A percentile compares a stretch with the other conserved stretches of the same genome.
These are phyloP conservation scores for Synergus laeviventris DNA, from an alignment of 2,888 invertebrate species.

Conservation along the genomic window DNA sequence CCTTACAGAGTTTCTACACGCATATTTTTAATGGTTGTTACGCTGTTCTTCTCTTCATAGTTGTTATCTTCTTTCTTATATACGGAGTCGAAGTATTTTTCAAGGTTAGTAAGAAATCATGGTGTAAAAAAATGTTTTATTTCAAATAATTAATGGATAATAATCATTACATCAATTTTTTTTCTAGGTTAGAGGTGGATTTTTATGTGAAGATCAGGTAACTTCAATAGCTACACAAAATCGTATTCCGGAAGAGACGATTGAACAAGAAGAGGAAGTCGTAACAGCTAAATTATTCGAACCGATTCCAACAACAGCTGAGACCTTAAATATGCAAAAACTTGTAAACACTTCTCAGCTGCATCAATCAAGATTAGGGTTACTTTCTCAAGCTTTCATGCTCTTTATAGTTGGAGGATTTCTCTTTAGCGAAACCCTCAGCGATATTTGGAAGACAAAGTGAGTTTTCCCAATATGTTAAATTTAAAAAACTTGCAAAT, in stretches of 20 bases:
- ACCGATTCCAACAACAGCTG: constrained; percentile 63
- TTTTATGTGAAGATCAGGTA: constrained; percentile 84
- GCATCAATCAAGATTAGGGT: constrained; percentile 92
- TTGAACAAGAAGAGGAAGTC: constrained; percentile 77
- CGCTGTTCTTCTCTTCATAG: constrained; percentile 92
- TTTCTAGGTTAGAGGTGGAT: constrained; percentile 88
- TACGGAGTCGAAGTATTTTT: constrained; percentile 97
- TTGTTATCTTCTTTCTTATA: constrained; percentile 94
- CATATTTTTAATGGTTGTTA: constrained; percentile 95
- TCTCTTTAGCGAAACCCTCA: constrained; percentile 92
- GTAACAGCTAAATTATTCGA: constrained; percentile 72
- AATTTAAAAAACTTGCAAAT: not conserved
- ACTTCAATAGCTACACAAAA: constrained; percentile 78
- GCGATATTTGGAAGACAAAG: constrained; percentile 96
- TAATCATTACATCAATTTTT: constrained; percentile 38
- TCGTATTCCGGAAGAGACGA: constrained; percentile 68
- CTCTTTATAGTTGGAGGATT: constrained; percentile 92
- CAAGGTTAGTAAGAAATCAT: constrained; percentile 80
- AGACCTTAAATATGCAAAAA: constrained; percentile 73
- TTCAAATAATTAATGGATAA: not conserved
- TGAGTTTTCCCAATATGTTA: constrained; percentile 74
- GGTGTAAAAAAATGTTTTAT: not conserved
- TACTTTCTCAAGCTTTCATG: constrained; percentile 94
- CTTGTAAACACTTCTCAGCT: constrained; percentile 89
- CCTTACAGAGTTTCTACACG: constrained; percentile 84